Evolutionary conservation across 1,140 invertebrate species (phyloP).

Genomic region (Proctacanthus coquilletti): DNA sequence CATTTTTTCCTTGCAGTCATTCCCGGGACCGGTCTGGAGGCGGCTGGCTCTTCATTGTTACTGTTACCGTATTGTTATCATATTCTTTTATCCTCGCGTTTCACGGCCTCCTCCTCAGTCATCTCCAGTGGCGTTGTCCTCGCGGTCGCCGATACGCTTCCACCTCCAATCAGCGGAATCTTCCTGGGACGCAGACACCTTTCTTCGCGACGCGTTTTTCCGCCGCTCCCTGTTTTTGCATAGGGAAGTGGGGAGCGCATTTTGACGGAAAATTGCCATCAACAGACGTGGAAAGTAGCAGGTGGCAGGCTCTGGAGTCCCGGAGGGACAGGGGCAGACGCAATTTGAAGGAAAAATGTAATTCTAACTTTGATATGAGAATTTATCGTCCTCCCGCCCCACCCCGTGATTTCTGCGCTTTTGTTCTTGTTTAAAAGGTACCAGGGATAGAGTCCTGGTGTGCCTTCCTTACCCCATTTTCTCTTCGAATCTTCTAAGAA

Average conservation of each 20-base stretch:
- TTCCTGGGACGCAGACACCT: background rate
- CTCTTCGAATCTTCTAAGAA: no score
- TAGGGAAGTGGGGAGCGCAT: no score
- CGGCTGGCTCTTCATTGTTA: background rate
- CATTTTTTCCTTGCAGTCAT: background rate
- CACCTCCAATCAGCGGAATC: no score
- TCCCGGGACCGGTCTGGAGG: background rate
- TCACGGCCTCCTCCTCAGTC: no score
- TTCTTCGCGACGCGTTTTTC: background rate
- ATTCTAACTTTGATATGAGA: background rate
- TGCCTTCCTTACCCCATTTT: no score
- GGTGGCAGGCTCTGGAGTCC: background rate
- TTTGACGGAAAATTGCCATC: background rate
- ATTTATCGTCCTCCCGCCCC: background rate
- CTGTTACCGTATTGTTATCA: no score
- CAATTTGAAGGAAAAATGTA: background rate
- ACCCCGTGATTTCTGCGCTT: no score
- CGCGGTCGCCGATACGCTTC: no score
- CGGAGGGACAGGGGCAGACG: background rate
- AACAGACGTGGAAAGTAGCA: background rate
- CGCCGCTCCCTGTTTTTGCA: background rate
- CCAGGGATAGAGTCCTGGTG: no score
- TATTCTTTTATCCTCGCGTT: no score
- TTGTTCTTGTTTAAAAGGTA: no score
- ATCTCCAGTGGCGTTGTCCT: no score